Evolutionary conservation across 2,797 vertebrate species (phyloP).

Genomic region (Tenualosa thibaudeaui): DNA sequence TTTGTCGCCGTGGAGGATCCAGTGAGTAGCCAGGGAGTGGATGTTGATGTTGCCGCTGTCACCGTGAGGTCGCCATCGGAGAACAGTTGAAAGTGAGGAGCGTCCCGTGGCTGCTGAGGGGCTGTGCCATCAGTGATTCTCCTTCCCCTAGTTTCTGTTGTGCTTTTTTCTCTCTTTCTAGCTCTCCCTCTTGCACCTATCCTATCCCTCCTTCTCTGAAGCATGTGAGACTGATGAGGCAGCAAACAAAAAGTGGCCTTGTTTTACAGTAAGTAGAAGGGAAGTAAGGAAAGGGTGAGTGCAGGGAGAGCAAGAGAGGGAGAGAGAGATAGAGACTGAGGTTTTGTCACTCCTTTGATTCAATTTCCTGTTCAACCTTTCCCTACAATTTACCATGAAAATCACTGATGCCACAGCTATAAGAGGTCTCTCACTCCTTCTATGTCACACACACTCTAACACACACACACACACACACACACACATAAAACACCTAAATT

Average conservation of each 20-base stretch:
- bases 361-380: constrained; percentile 48
- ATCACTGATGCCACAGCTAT: constrained; percentile 15
- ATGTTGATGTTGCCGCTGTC: neutral
- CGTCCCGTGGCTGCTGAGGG: neutral
- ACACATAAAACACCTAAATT: neutral
- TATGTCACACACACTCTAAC: neutral
- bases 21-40: neutral
- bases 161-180: constrained; percentile 23
- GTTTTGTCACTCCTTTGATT: constrained; percentile 42
- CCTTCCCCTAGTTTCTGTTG: constrained; percentile 4
- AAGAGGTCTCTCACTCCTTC: constrained; percentile 1
- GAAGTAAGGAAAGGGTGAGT: constrained; percentile 41
- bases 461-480: neutral
- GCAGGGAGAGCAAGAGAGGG: constrained; percentile 22
- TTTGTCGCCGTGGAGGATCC: neutral
- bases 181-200: constrained; percentile 37
- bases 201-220: constrained; percentile 56
- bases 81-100: neutral
- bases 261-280: constrained; percentile 64
- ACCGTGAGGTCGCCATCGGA: neutral
- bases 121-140: neutral
- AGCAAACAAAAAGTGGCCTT: constrained; percentile 75
- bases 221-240: constrained; percentile 81
- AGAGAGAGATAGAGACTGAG: constrained; percentile 26
- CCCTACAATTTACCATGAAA: constrained; percentile 44